Percentiles rank a stretch among this genome's conserved stretches.
These are phyloP conservation scores for Hipparchia sbordonii DNA, from an alignment of 2,888 invertebrate species.

Conservation along the genomic window DNA sequence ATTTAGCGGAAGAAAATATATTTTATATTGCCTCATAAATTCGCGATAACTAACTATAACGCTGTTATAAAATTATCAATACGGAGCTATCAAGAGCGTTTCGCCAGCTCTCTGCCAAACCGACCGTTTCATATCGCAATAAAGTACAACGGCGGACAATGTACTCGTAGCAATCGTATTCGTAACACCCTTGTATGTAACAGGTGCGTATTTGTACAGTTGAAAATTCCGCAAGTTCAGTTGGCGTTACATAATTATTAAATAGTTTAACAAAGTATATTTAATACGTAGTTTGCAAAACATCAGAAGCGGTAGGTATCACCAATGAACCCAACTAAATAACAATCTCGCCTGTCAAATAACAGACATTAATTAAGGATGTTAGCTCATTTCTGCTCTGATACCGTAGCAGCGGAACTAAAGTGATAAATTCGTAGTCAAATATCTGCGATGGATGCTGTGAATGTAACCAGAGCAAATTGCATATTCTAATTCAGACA, in stretches of 20 bases:
- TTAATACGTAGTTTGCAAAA: neutral
- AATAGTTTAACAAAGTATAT: no score
- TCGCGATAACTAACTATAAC: constrained; percentile 21
- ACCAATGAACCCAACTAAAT: neutral
- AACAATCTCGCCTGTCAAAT: neutral
- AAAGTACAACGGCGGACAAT: constrained; percentile 43
- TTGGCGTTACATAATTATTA: neutral
- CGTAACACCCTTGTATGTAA: constrained; percentile 47
- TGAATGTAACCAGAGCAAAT: no score
- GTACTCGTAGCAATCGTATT: constrained; percentile 33
- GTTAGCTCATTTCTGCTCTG: no score
- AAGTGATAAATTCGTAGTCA: no score
- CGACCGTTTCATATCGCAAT: constrained; percentile 52
- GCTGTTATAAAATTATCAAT: constrained; percentile 37
- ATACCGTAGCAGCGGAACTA: no score
- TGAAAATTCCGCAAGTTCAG: constrained; percentile 42
- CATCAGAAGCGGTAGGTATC: neutral
- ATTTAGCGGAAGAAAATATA: constrained; percentile 21
- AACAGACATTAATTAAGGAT: neutral
- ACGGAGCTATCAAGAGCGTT: constrained; percentile 38
- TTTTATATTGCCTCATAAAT: constrained; percentile 33
- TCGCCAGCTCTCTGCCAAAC: constrained; percentile 43
- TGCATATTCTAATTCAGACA: no score
- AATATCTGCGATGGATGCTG: no score
- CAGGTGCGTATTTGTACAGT: constrained; percentile 47